Evolutionary conservation across 2,888 invertebrate species (phyloP), one percentile per base, ranked within the genome.

Genomic region (Drosophila phalerata): DNA sequence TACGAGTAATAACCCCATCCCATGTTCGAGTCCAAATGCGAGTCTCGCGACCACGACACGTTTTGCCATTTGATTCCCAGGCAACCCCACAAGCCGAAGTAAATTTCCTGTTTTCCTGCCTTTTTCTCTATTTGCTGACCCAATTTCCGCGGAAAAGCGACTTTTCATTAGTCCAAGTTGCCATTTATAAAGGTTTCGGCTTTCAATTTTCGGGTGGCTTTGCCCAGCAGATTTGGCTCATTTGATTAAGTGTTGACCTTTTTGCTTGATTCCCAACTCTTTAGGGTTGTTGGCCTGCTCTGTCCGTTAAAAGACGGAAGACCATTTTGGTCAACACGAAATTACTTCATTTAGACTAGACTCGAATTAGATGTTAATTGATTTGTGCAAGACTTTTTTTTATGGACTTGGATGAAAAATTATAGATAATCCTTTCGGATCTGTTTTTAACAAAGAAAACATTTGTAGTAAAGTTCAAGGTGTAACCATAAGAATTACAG

Each of bases 51-150:
- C 61, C 64, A 78, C 87, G 76, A 81, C 83, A 84, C 83, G 83
- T 86, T 84, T 79, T 86, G 82, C 85, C 85, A 86, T 84, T 84
- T 79, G 77, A 84, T 84, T 86, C 75, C 61, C 73, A 71, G 75
- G 58, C 81, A 62, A 53, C 40, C 71, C 85, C 70, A 86, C 78
- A 85, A 85, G 80, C 81, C 79, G 76, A 85, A 75, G 73, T 79
- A 73, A 81, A 81, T 84, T 84, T 86, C 83, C 87, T 84, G 85
- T 77, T 76, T 69, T 69, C 66, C 62, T 28, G 68, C 66, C 68
- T 60, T 68, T 60, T 68, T 61, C 66, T 58, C 63, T 55, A 45
- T 73, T 65, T 73, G 77, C 58, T 84, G 83, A 84, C 83, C 83
- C 73, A 84, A 85, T 84, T 84, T 87, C 73, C 71, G 82, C 51